Percentiles rank a stretch among this genome's conserved stretches.
Conservation (phyloP, 2,888 invertebrate species). For the Drosophila nigricruria region DNA sequence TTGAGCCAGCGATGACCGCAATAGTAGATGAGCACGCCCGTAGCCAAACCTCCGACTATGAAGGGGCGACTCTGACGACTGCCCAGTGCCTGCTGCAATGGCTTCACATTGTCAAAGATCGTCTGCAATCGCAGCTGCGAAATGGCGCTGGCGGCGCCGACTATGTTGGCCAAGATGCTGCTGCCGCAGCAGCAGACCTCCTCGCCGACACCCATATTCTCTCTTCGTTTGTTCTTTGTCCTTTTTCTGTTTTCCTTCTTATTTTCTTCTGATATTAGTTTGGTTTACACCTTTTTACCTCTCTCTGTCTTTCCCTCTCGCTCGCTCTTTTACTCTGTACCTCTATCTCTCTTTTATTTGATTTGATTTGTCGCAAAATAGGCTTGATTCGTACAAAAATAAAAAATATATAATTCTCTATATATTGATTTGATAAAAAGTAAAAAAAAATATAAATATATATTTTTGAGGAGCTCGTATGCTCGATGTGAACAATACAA, state of each 20-base stretch:
- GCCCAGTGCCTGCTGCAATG: constrained; percentile 13
- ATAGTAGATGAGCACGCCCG: constrained; percentile 32
- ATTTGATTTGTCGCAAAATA: neutral
- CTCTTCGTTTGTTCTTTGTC: neutral
- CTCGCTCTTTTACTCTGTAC: no score
- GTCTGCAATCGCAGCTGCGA: constrained; percentile 20
- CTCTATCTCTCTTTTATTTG: neutral
- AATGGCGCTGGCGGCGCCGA: constrained; percentile 6
- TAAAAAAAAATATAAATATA: constrained; percentile 13
- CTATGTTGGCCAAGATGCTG: neutral
- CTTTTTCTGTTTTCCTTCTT: no score
- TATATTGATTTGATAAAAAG: constrained; percentile 11
- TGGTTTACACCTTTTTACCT: neutral
- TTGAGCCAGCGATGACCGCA: constrained; percentile 41
- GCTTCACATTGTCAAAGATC: constrained; percentile 13
- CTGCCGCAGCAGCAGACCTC: neutral
- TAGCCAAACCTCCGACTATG: constrained; percentile 28
- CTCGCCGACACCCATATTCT: neutral
- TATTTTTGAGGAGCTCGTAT: constrained; percentile 13
- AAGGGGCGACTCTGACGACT: constrained; percentile 21
- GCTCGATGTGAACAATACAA: constrained; percentile 23
- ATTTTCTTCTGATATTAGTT: neutral
- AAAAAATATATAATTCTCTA: neutral
- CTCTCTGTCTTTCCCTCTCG: rapidly evolving
- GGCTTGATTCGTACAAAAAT: neutral